Base-by-base conservation (phyloP, 2,888 invertebrate genomes). In the Achlya flavicornis region DNA sequence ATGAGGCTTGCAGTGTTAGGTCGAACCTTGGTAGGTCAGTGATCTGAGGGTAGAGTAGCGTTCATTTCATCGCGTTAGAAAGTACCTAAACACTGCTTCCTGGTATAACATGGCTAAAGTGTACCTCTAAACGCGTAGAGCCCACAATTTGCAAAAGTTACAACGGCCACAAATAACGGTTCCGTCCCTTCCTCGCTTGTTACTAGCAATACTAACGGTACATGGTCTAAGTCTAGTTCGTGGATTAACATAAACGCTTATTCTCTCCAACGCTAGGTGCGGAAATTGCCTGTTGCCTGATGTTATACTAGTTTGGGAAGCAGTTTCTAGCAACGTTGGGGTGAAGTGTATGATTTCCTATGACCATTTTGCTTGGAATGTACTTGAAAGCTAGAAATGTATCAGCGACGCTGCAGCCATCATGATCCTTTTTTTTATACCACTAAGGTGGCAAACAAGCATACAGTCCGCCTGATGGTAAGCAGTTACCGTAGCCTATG, bases 171-270 rank as follows among this genome's bases (percentile, higher is more conserved):
- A 72, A 71, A 59, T 83, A 83, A 81, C 80, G 78, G 82, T 75
- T 57, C 62, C 69, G 68, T 75, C 69, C 71, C 75, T 74, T 72
- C 41, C 41, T 41, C 12, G 19, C 26, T 60, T 26, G 59, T 59
- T 59, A 19, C 41, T 38, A 41, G 38, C 60, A 26, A 75, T 68
- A 63, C 64, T 66, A 67, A 72, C 64, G 72, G 63, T 67, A 66
- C 64, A 7, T 69, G 70, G 72, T 67, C 63, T 64, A 62, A 64
- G 64, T 65, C 68, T 64, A 66, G 71, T 70, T 74, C 66, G 71
- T 68, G 75, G 76, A 83, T 84, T 84, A 81, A 74, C 84, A 81
- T 84, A 83, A 81, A 76, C 69, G 77, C 72, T 73, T 74, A 69
- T 78, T 74, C 68, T 75, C 72, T 74, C 73, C 60, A 41, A 43